Conservation (phyloP, 1,140 invertebrate species). For the Nephotettix cincticeps region DNA sequence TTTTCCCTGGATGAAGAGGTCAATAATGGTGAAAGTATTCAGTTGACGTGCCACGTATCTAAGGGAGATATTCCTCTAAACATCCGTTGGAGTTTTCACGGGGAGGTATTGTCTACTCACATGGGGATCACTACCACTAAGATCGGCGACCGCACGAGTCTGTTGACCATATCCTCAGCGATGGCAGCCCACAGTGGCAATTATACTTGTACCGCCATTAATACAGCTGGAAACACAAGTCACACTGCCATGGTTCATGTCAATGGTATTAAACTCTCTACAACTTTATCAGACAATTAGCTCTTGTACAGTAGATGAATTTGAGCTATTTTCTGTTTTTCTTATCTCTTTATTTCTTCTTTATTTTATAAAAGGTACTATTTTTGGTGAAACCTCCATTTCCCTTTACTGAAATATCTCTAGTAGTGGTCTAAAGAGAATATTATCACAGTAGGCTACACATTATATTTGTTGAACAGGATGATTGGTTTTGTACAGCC, state of each 20-base stretch:
- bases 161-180: slow-evolving; percentile 51
- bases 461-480: too few relatives aligned
- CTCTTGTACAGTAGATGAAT: too few relatives aligned
- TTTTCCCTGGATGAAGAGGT: slow-evolving; percentile 49
- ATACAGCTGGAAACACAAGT: slow-evolving; percentile 45
- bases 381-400: too few relatives aligned
- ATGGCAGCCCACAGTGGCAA: slow-evolving; percentile 47
- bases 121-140: slow-evolving; percentile 40
- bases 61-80: slow-evolving; percentile 64
- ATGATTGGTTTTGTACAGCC: too few relatives aligned
- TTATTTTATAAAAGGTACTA: too few relatives aligned
- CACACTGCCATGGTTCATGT: slow-evolving; percentile 65
- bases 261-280: slow-evolving; percentile 67
- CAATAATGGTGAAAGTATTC: slow-evolving; percentile 54
- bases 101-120: slow-evolving; percentile 39
- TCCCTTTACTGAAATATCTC: too few relatives aligned
- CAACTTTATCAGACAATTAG: too few relatives aligned
- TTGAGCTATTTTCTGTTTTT: too few relatives aligned
- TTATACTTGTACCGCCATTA: slow-evolving; percentile 41
- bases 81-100: slow-evolving; percentile 62
- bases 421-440: too few relatives aligned
- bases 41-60: slow-evolving; percentile 56
- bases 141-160: slow-evolving; percentile 50
- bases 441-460: too few relatives aligned
- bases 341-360: too few relatives aligned